These are phyloP conservation scores for Ranitomeya imitator DNA, from an alignment of 2,113 vertebrate species.

Conservation along the genomic window DNA sequence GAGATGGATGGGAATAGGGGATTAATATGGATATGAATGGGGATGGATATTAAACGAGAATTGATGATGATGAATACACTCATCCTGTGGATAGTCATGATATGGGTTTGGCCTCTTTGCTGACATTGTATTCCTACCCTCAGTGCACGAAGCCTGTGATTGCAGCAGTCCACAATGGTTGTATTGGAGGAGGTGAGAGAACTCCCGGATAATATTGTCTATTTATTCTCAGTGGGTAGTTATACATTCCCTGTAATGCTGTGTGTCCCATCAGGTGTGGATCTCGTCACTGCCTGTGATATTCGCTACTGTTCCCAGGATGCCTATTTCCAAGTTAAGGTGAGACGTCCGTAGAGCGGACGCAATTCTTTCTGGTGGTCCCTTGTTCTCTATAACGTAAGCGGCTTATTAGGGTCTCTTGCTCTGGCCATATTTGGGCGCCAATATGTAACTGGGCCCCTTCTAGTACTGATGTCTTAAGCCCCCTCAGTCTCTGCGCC, in stretches of 20 bases:
- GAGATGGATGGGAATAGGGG: too few species aligned
- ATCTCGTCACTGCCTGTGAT: slow-evolving; percentile 86
- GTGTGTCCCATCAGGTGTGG: slow-evolving; percentile 73
- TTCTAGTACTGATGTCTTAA: too few species aligned
- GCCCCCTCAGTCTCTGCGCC: too few species aligned
- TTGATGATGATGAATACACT: too few species aligned
- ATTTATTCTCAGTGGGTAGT: background rate
- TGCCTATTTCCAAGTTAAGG: slow-evolving; percentile 90
- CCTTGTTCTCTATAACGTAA: background rate
- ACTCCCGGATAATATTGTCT: background rate
- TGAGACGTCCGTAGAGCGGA: slow-evolving; percentile 32
- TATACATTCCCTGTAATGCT: background rate
- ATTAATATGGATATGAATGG: too few species aligned
- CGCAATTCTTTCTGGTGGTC: background rate
- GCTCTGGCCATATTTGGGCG: too few species aligned
- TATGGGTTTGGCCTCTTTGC: background rate
- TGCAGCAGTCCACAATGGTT: slow-evolving; percentile 80
- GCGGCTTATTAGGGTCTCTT: too few species aligned
- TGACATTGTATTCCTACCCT: background rate
- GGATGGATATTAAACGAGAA: too few species aligned
- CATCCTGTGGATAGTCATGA: too few species aligned
- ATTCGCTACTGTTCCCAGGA: slow-evolving; percentile 86
- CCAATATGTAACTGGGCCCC: too few species aligned
- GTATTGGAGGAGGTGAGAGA: slow-evolving; percentile 81
- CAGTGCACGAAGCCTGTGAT: slow-evolving; percentile 89